Base-by-base conservation (phyloP, 2,888 invertebrate genomes). In the Lochmaea crataegi region DNA sequence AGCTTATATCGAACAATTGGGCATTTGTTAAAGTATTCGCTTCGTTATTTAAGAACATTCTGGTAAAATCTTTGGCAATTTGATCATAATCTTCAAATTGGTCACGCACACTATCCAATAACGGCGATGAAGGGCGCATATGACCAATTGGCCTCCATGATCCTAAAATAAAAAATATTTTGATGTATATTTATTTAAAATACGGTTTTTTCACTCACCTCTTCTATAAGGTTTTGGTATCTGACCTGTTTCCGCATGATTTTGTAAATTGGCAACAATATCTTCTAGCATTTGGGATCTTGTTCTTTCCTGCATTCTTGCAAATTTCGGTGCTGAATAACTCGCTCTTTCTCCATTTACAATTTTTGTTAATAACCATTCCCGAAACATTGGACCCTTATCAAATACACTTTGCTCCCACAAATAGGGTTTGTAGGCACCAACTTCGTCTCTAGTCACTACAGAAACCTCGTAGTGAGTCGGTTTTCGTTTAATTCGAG, bases 371-470 rank as follows among this genome's bases (percentile, higher is more conserved):
- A 97, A 89, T 70, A 97, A 89, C 97, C 97, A 97, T 87, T 97
- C 97, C 61, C 96, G 92, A 88, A 96, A 96, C 96, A 97, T 96
- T 26, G 96, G 93, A 41, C 96, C 96, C 89, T 96, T 96, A 86
- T 96, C 95, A 85, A 97, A 97, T 72, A 95, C 94, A 80, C 95
- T 96, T 88, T 97, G 96, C 86, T 97, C 96, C 96, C 96, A 96
- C 67, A 97, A 90, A 88, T 97, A 97, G 51, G 97, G 97, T 86
- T 97, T 97, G 89, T 96, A 97, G 79, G 97, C 97, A 57, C 96
- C 96, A 56, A 97, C 97, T 89, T 97, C 97, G 86, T 97, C 97
- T 76, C 97, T 90, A 22, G 96, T 96, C 69, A 97, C 97, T 56
- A 97, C 96, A 0, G 96, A 95, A 66, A 96, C 95, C 88, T 96